Evolutionary conservation across 1,140 invertebrate species (phyloP), one percentile per base, ranked within the genome.

Genomic region (Centruroides vittatus): DNA sequence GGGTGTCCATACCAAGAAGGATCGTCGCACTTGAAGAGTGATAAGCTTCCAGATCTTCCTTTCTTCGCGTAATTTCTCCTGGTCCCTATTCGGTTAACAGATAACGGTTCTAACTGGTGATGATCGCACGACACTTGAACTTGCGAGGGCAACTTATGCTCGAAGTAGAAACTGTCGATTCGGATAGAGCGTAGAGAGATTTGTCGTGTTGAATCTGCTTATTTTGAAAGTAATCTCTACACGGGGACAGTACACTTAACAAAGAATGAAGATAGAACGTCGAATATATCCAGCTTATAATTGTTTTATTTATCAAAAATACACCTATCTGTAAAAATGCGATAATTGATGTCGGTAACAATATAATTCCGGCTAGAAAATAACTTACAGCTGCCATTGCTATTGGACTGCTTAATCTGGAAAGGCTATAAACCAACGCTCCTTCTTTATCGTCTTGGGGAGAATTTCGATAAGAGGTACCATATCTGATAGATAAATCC

Each of bases 401-500:
- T 3, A 93, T 89, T 1, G 93, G 91, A 9, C 86, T 87, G 36
- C 86, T 84, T 72, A 94, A 87, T 62, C 86, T 80, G 8, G 81
- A 79, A 3, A 93, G 70, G 5, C 88, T 84, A 70, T 80, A 82
- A 67, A 82, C 82, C 0, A 79, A 67, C 71, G 79, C 64, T 61
- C 69, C 69, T 66, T 75, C 68, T 60, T 74, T 64, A 67, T 76
- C 80, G 8, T 73, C 65, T 67, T 76, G 68, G 10, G 76, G 73
- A 47, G 78, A 77, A 58, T 84, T 70, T 50, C 81, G 9, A 73
- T 91, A 96, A 68, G 86, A 86, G 55, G 95, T 82, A 54, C 86
- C 86, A 72, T 93, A 96, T 75, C 97, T 92, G 35, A 98, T 78
- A 72, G 90, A 93, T 71, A 94, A 96, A 78, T 99, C 95, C 51